Percentiles rank a stretch among this genome's conserved stretches.
Conservation (phyloP, 2,113 vertebrate genomes). For the Microtus pennsylvanicus region DNA sequence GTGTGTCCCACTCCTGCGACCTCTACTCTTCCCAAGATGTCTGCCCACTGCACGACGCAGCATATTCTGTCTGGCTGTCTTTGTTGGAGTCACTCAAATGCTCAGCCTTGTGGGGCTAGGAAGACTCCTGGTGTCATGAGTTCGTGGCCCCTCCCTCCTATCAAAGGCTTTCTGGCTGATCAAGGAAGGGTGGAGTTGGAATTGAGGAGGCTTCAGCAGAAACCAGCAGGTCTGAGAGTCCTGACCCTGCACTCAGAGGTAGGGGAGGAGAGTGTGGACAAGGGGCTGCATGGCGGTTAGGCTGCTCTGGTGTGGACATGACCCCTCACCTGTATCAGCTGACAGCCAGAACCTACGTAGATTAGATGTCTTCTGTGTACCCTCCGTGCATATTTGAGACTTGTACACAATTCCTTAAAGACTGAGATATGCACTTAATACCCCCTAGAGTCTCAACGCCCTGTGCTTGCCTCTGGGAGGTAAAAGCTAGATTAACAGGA, state of each 20-base stretch:
- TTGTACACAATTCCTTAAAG: neutral
- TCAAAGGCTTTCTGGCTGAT: neutral
- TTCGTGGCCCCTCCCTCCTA: neutral
- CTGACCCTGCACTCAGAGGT: rapidly evolving
- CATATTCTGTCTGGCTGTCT: neutral
- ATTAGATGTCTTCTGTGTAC: neutral
- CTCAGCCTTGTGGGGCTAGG: neutral
- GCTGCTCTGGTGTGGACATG: neutral
- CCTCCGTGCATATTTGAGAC: neutral
- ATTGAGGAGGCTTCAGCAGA: neutral
- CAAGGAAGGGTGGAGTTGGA: neutral
- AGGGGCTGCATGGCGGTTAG: neutral
- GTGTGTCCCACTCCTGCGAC: constrained; percentile 27
- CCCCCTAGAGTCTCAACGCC: neutral
- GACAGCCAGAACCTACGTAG: neutral
- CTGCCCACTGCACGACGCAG: neutral
- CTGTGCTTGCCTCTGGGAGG: neutral
- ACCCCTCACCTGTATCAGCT: neutral
- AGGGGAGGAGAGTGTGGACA: neutral
- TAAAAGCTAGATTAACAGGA: neutral
- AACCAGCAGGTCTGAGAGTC: neutral
- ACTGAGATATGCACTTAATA: neutral
- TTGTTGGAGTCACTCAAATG: neutral
- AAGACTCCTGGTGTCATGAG: neutral
- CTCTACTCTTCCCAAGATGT: neutral